Evolutionary conservation across 2,113 vertebrate genomes (phyloP).

Genomic region (Microcebus ravelobensis): DNA sequence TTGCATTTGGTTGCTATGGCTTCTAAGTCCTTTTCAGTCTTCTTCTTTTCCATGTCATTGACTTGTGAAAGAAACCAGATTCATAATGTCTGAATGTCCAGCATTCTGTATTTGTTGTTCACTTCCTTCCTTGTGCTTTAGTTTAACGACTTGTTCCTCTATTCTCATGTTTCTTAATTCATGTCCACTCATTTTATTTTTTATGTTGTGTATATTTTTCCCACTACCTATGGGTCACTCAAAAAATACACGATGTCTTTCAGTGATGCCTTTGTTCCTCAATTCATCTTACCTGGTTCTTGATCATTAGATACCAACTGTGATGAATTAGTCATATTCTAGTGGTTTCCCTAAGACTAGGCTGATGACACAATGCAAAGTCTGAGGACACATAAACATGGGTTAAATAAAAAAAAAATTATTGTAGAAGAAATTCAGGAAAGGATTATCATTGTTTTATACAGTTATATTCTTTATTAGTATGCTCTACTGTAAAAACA

Average conservation of each 20-base stretch:
- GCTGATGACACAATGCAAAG: not conserved
- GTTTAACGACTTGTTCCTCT: not conserved
- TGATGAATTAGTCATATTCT: not conserved
- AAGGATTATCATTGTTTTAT: not conserved
- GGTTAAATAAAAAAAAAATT: slow-evolving; percentile 6
- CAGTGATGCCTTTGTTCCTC: not conserved
- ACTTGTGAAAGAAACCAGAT: not conserved
- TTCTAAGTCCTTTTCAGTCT: not conserved
- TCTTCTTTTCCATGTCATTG: not conserved
- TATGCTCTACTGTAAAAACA: not conserved
- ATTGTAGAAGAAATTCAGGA: slow-evolving; percentile 11
- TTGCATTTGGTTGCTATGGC: not conserved
- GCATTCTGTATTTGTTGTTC: not conserved
- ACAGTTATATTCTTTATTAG: not conserved
- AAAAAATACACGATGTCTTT: not conserved
- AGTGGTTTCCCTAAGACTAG: not conserved
- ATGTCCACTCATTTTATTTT: not conserved
- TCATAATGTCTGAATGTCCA: not conserved
- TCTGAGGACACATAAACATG: not conserved
- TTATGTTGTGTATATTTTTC: not conserved
- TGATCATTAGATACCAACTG: not conserved
- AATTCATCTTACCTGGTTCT: not conserved
- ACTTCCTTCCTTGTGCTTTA: not conserved
- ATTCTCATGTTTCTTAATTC: not conserved
- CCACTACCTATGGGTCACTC: not conserved